Percentiles rank a stretch among this genome's conserved stretches.
Conservation (phyloP, 2,888 invertebrate species). For the Galerucella calmariensis region DNA sequence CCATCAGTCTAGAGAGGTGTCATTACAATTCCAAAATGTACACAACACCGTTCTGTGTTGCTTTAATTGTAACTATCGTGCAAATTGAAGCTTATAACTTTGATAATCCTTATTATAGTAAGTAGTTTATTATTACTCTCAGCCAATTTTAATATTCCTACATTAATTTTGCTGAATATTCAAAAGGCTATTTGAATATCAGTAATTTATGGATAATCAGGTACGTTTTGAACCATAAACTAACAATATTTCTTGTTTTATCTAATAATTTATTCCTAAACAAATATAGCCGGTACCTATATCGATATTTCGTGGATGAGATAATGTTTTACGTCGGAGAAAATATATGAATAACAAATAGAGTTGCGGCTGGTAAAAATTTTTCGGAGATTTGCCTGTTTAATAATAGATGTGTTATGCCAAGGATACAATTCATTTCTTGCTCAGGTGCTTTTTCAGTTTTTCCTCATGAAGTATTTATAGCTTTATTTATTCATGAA, state of each 20-base stretch:
- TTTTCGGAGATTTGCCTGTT: conserved; percentile 38
- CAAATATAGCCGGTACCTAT: neutral
- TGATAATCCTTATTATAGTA: conserved; percentile 59
- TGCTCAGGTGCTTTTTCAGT: conserved; percentile 30
- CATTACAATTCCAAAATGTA: conserved; percentile 45
- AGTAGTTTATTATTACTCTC: conserved; percentile 46
- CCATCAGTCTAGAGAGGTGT: conserved; percentile 43
- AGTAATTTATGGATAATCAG: neutral
- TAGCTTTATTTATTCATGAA: conserved; percentile 29
- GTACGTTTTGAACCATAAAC: neutral
- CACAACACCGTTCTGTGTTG: conserved; percentile 42
- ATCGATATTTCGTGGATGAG: neutral
- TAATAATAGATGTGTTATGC: conserved; percentile 37
- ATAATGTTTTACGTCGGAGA: conserved; percentile 8
- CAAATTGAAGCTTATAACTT: conserved; percentile 57
- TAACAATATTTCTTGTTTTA: neutral
- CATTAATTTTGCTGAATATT: no score
- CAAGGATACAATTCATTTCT: conserved; percentile 30
- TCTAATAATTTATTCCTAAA: neutral
- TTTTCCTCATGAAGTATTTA: conserved; percentile 28
- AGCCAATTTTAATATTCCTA: neutral
- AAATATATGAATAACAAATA: conserved; percentile 38
- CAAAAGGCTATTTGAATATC: neutral
- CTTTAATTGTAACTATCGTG: conserved; percentile 35
- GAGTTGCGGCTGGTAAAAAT: conserved; percentile 29